Evolutionary conservation across 1,140 invertebrate genomes (phyloP).

Genomic region (Hylyphantes graminicola): DNA sequence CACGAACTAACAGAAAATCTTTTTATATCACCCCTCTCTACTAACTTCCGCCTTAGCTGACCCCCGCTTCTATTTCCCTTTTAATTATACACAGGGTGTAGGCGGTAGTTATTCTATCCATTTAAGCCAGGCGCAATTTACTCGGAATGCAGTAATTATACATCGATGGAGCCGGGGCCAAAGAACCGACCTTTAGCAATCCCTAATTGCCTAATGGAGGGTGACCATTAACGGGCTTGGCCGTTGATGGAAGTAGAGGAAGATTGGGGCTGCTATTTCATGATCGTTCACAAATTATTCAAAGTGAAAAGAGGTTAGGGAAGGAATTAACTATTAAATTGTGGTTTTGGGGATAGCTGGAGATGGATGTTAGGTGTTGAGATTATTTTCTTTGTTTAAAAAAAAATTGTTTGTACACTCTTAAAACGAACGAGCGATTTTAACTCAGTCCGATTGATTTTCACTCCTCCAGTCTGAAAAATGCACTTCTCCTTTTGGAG

Average conservation of each 20-base stretch:
- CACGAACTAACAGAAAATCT: background rate
- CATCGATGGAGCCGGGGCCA: conserved; percentile 28
- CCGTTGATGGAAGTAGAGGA: conserved; percentile 7
- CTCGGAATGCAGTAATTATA: conserved; percentile 50
- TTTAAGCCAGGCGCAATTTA: conserved; percentile 47
- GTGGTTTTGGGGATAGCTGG: no score
- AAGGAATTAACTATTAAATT: no score
- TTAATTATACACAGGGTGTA: conserved; percentile 54
- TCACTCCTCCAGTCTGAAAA: no score
- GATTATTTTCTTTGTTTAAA: no score
- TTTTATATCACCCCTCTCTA: background rate
- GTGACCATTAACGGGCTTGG: background rate
- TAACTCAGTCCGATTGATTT: no score
- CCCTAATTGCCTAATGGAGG: conserved; percentile 44
- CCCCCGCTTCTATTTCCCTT: conserved; percentile 35
- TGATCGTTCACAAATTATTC: no score
- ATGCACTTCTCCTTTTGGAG: no score
- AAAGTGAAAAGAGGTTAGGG: no score
- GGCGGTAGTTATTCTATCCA: conserved; percentile 51
- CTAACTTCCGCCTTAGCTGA: conserved; percentile 16
- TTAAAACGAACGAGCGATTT: no score
- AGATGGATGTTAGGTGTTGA: no score
- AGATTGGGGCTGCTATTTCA: background rate
- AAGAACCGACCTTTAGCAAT: conserved; percentile 5
- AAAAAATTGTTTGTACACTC: no score